Conservation (phyloP, 2,113 vertebrate genomes). For the Dasypus novemcinctus region DNA sequence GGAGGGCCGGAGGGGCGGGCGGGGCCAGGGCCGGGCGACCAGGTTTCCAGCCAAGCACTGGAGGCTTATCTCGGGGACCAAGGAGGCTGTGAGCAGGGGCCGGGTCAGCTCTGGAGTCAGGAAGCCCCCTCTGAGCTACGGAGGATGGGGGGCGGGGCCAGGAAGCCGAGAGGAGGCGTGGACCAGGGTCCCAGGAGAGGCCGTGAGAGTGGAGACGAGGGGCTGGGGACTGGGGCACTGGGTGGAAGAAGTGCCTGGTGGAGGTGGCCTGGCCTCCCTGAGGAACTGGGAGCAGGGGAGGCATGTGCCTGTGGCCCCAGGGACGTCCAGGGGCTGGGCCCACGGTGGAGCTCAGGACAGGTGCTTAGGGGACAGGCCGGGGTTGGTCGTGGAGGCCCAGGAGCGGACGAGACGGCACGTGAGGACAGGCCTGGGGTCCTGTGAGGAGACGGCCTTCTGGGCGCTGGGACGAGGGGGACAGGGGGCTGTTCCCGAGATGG, state of each 20-base stretch:
- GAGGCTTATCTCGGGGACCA: no score
- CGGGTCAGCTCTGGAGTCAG: neutral
- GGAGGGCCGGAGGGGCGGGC: neutral
- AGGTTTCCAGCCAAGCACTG: no score
- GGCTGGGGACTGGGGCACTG: neutral
- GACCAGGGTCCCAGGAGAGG: neutral
- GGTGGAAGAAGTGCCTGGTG: neutral
- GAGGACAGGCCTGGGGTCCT: neutral
- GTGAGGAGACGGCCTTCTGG: neutral
- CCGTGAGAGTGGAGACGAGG: neutral
- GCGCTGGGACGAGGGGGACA: neutral
- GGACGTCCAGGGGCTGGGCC: neutral
- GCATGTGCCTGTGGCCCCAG: neutral
- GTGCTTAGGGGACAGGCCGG: neutral
- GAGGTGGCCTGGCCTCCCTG: neutral
- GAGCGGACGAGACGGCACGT: neutral
- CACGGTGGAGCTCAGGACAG: neutral
- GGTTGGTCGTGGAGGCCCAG: neutral
- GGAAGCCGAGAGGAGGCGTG: neutral
- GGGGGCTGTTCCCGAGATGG: neutral
- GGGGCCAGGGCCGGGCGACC: no score
- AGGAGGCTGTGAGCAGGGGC: no score
- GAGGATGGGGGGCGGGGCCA: accelerated
- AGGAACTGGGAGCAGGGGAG: neutral
- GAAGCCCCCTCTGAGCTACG: neutral